These are phyloP conservation scores for human DNA, from an alignment of 2,113 vertebrate species.

Conservation along the genomic window DNA sequence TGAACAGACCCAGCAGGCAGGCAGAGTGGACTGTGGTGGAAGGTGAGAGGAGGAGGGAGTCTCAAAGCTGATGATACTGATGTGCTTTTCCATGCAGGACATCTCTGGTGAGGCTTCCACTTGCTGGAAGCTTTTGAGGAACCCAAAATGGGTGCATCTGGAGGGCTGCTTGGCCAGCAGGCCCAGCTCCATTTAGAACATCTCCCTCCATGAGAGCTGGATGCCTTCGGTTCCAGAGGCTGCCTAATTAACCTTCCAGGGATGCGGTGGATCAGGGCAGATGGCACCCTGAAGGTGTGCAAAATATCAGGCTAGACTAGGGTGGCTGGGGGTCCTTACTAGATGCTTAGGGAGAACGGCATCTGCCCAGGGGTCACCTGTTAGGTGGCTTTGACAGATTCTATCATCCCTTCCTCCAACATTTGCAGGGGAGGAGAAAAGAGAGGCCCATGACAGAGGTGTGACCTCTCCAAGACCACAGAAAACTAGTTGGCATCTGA, in stretches of 20 bases:
- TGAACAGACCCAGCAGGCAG: neutral
- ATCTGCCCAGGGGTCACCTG: neutral
- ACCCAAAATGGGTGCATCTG: neutral
- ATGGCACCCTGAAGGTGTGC: neutral
- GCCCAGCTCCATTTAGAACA: neutral
- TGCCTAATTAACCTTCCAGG: neutral
- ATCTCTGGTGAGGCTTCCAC: neutral
- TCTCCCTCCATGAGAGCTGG: neutral
- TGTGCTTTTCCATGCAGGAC: neutral
- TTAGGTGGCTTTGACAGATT: neutral
- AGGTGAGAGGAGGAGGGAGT: neutral
- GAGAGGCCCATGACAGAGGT: neutral
- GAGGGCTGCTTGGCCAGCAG: neutral
- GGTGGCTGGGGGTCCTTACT: neutral
- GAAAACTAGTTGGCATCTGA: neutral
- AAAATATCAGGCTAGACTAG: accelerated
- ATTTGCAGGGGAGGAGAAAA: neutral
- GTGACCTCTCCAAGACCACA: neutral
- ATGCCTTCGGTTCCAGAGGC: neutral
- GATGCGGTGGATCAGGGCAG: neutral
- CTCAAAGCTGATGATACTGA: neutral
- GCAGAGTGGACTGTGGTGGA: neutral
- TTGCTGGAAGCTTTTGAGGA: neutral
- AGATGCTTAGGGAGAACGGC: neutral
- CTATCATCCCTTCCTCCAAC: neutral